phyloP scores from a whole-genome alignment of 2,797 vertebrate species.

The Zonotrichia albicollis region DNA sequence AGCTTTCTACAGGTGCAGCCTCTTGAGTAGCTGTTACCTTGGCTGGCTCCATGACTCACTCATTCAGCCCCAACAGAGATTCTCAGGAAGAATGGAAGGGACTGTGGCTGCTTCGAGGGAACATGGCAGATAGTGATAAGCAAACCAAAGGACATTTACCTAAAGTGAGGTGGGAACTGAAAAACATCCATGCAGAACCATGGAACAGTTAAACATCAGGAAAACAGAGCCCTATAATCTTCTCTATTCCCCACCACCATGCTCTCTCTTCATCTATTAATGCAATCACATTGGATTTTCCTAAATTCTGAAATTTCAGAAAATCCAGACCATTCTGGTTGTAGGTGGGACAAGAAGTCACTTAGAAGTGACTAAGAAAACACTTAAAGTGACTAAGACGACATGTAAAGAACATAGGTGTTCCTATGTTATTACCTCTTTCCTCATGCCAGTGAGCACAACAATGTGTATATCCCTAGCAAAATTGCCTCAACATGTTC shows the following conservation, averaged over 20 bases:
- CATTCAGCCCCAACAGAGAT: background rate
- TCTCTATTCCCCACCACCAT: background rate
- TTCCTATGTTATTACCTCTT: background rate
- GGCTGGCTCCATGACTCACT: background rate
- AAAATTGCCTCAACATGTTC: background rate
- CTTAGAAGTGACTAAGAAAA: too few species aligned
- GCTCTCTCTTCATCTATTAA: background rate
- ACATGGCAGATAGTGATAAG: background rate
- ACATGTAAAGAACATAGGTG: background rate
- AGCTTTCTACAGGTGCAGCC: background rate
- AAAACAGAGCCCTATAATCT: background rate
- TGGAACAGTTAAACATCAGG: background rate
- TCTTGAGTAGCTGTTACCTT: background rate
- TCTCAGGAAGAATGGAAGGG: background rate
- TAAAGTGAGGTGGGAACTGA: background rate
- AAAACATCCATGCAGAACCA: background rate
- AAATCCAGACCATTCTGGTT: background rate
- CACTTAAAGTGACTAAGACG: too few species aligned
- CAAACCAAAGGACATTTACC: background rate
- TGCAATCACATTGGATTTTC: background rate
- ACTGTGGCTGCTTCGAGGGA: accelerated
- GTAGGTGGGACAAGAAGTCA: background rate
- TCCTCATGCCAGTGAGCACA: background rate
- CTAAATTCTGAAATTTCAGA: background rate
- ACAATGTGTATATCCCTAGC: background rate